phyloP scores from a whole-genome alignment of 2,797 vertebrate species.

The Poeciliopsis gracilis region DNA sequence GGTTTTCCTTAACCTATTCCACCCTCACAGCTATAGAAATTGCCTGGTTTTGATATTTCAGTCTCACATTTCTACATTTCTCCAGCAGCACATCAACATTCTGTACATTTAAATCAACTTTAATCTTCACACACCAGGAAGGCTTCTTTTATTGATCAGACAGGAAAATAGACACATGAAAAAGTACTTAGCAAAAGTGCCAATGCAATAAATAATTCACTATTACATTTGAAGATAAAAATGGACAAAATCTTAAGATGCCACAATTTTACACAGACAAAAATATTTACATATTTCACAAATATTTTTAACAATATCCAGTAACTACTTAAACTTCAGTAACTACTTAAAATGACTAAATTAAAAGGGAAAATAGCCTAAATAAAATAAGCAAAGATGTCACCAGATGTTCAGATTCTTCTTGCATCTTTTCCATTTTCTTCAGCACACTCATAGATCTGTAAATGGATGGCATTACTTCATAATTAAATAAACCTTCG shows the following conservation, averaged over 20 bases:
- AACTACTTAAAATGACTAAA: background rate
- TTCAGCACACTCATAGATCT: background rate
- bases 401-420: background rate
- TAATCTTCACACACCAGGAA: background rate
- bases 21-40: background rate
- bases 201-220: too few species aligned
- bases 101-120: background rate
- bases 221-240: background rate
- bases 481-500: background rate
- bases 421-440: background rate
- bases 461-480: background rate
- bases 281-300: background rate
- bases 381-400: background rate
- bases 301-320: background rate
- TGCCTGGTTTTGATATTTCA: background rate
- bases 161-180: background rate
- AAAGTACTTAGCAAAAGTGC: background rate
- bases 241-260: background rate
- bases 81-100: background rate
- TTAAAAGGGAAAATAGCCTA: background rate
- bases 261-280: background rate
- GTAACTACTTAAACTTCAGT: background rate
- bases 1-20: slow-evolving; percentile 39
- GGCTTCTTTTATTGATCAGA: background rate
- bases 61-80: background rate